A percentile compares a stretch with the other conserved stretches of the same genome.
phyloP scores from a whole-genome alignment of 2,797 vertebrate genomes.

The Cryptoblepharus egeriae region DNA sequence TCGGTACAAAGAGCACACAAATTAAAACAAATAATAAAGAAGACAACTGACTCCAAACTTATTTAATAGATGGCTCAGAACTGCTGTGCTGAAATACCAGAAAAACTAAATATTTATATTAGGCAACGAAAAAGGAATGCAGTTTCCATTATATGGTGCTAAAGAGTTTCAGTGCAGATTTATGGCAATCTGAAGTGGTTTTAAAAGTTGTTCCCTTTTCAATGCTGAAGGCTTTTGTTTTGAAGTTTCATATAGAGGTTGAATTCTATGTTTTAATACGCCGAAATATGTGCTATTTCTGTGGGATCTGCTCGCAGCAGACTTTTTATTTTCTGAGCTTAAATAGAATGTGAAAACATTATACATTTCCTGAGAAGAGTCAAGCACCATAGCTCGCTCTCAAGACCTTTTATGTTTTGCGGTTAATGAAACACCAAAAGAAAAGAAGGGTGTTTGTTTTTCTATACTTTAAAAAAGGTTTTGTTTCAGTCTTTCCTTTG shows the following conservation, averaged over 20 bases:
- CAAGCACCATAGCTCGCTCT: conserved; percentile 17
- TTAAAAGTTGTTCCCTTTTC: conserved; percentile 62
- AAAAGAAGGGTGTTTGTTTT: background rate
- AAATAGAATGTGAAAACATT: conserved; percentile 39
- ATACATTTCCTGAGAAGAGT: conserved; percentile 8
- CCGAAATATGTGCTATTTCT: conserved; percentile 24
- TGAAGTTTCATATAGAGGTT: conserved; percentile 49
- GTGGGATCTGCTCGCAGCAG: background rate
- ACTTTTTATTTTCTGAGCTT: conserved; percentile 40
- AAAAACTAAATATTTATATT: conserved; percentile 60
- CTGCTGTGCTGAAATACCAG: conserved; percentile 54
- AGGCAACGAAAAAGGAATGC: conserved; percentile 52
- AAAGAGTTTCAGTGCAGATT: conserved; percentile 43
- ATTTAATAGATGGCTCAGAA: conserved; percentile 64
- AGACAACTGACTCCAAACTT: conserved; percentile 64
- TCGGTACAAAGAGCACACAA: conserved; percentile 60
- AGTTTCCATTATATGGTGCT: conserved; percentile 24
- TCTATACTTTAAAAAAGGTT: background rate
- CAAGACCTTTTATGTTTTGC: background rate
- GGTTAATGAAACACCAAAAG: background rate
- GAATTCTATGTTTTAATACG: conserved; percentile 10
- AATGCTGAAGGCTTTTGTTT: conserved; percentile 28
- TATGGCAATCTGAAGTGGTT: conserved; percentile 35
- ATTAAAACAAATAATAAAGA: conserved; percentile 69
- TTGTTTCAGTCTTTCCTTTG: background rate